Evolutionary conservation across 2,797 vertebrate species (phyloP).

Genomic region (Chelon labrosus): DNA sequence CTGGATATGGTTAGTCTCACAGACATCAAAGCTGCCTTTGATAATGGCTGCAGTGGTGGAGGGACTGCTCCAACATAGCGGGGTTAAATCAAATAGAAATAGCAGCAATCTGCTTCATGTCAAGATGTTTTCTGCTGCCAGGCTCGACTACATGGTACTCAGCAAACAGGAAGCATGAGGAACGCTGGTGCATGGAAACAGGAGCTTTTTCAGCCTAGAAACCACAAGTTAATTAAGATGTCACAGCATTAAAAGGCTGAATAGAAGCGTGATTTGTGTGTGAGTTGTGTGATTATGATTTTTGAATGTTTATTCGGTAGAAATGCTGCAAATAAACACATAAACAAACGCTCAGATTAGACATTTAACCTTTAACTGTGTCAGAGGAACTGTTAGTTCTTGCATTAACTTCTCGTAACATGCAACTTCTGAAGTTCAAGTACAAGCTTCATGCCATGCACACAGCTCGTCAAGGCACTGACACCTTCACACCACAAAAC

Average conservation of each 20-base stretch:
- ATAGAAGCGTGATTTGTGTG: background rate
- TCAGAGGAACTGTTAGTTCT: conserved; percentile 8
- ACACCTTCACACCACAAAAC: conserved; percentile 20
- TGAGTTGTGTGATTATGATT: background rate
- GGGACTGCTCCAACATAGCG: conserved; percentile 77
- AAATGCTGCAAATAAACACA: background rate
- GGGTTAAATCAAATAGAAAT: conserved; percentile 84
- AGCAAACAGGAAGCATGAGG: conserved; percentile 67
- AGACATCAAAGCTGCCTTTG: conserved; percentile 93
- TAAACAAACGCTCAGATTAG: background rate
- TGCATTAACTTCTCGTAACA: conserved; percentile 3
- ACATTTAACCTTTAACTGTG: background rate
- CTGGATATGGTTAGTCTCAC: conserved; percentile 96
- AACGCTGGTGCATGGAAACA: conserved; percentile 49
- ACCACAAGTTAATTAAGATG: conserved; percentile 33
- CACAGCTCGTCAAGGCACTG: conserved; percentile 9
- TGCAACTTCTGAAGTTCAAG: conserved; percentile 13
- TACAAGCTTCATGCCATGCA: conserved; percentile 1
- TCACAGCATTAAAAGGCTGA: background rate
- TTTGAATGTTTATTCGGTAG: background rate
- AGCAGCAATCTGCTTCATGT: conserved; percentile 85
- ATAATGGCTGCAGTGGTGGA: conserved; percentile 89
- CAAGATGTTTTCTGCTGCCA: conserved; percentile 79
- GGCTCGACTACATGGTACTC: conserved; percentile 72
- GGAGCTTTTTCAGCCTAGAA: conserved; percentile 48